These are phyloP conservation scores for Sminthurides bifidus DNA, from an alignment of 1,140 invertebrate genomes.

Conservation along the genomic window DNA sequence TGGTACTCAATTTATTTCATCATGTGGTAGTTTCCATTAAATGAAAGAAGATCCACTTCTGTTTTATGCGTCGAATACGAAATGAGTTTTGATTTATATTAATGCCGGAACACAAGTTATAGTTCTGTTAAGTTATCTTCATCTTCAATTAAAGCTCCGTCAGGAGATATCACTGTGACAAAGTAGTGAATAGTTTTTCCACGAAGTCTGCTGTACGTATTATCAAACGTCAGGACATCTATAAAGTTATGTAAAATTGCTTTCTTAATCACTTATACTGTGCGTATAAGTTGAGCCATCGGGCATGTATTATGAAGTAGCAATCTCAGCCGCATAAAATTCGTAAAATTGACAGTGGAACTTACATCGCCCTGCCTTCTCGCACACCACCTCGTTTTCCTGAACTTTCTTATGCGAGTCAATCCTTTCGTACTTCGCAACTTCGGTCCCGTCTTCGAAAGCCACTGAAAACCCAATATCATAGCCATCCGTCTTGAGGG, in stretches of 20 bases:
- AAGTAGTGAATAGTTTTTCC: background rate
- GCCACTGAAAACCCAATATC: background rate
- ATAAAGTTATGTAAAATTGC: background rate
- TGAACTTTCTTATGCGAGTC: background rate
- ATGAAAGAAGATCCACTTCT: no score
- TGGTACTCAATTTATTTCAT: no score
- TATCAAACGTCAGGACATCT: background rate
- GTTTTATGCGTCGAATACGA: no score
- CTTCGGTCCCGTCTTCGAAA: background rate
- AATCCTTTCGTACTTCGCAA: background rate
- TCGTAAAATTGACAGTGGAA: background rate
- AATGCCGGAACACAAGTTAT: no score
- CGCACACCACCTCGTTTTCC: background rate
- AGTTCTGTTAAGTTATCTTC: no score
- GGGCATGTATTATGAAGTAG: background rate
- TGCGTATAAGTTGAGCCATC: background rate
- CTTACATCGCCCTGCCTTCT: background rate
- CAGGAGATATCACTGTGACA: background rate
- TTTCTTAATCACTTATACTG: background rate
- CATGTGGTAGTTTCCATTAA: no score
- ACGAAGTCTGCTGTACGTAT: background rate
- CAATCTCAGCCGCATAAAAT: background rate
- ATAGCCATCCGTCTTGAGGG: background rate
- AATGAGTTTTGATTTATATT: no score
- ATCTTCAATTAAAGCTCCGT: no score